Conservation (phyloP, 2,113 vertebrate genomes). For the Perca flavescens region DNA sequence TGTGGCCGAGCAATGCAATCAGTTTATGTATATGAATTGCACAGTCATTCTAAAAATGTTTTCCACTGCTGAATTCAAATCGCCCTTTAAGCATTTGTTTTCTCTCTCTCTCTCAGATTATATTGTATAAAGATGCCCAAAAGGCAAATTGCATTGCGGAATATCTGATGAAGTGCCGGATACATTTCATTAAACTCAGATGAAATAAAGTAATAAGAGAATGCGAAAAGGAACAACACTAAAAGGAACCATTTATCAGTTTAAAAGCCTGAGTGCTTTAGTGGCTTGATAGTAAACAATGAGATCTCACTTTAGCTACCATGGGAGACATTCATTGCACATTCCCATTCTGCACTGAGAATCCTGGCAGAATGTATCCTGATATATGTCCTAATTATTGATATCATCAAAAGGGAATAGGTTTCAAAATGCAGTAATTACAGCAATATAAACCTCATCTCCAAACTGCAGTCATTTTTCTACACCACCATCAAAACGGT, state of each 20-base stretch:
- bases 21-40: slow-evolving; percentile 35
- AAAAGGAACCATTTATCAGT: slow-evolving; percentile 76
- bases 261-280: slow-evolving; percentile 65
- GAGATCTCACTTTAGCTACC: slow-evolving; percentile 50
- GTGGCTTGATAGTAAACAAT: slow-evolving; percentile 65
- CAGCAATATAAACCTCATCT: neutral
- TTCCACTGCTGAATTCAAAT: slow-evolving; percentile 61
- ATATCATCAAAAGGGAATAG: slow-evolving; percentile 6
- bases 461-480: neutral
- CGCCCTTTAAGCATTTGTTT: slow-evolving; percentile 6
- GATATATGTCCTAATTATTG: slow-evolving; percentile 23
- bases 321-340: slow-evolving; percentile 10
- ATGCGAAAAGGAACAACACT: slow-evolving; percentile 73
- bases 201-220: slow-evolving; percentile 79
- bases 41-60: slow-evolving; percentile 46
- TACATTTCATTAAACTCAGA: slow-evolving; percentile 82
- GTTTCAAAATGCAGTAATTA: slow-evolving; percentile 24
- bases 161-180: slow-evolving; percentile 80
- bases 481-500: neutral
- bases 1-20: slow-evolving; percentile 15
- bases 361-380: neutral
- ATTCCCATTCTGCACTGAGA: neutral
- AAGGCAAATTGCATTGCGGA: slow-evolving; percentile 72
- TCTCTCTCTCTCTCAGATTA: slow-evolving; percentile 31
- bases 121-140: slow-evolving; percentile 74